Conservation (phyloP, 1,140 invertebrate species). For the Zaprionus davidi region DNA sequence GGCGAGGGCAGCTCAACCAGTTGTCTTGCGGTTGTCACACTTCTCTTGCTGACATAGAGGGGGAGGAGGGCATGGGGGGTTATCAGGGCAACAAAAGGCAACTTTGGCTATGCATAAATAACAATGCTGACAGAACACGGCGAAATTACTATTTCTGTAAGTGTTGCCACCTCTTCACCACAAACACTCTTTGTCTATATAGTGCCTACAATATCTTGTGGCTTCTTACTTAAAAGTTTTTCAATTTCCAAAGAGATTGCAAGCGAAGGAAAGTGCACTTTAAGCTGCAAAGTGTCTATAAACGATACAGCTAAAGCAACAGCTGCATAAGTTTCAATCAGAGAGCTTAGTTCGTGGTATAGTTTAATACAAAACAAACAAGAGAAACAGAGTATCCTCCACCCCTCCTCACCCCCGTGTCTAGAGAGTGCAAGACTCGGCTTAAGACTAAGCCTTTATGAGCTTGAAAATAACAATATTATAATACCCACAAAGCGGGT, state of each 20-base stretch:
- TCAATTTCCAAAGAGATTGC: slow-evolving; percentile 2
- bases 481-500: slow-evolving; percentile 6
- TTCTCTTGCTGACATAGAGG: too few relatives aligned
- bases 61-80: too few relatives aligned
- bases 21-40: slow-evolving; percentile 5
- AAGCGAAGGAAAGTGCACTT: not conserved
- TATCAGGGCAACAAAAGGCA: too few relatives aligned
- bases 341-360: not conserved
- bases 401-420: too few relatives aligned
- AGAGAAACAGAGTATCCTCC: too few relatives aligned
- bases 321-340: not conserved
- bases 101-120: not conserved
- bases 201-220: not conserved
- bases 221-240: not conserved
- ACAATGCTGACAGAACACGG: not conserved
- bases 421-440: not conserved
- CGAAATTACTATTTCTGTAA: not conserved
- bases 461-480: not conserved
- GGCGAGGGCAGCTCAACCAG: slow-evolving; percentile 15
- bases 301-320: not conserved
- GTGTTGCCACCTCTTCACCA: not conserved
- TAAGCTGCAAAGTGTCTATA: slow-evolving; percentile 2
- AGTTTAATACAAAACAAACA: not conserved
- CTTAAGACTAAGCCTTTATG: not conserved
- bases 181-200: not conserved